Conservation (phyloP, 2,888 invertebrate genomes). For the Platypus cylindrus region DNA sequence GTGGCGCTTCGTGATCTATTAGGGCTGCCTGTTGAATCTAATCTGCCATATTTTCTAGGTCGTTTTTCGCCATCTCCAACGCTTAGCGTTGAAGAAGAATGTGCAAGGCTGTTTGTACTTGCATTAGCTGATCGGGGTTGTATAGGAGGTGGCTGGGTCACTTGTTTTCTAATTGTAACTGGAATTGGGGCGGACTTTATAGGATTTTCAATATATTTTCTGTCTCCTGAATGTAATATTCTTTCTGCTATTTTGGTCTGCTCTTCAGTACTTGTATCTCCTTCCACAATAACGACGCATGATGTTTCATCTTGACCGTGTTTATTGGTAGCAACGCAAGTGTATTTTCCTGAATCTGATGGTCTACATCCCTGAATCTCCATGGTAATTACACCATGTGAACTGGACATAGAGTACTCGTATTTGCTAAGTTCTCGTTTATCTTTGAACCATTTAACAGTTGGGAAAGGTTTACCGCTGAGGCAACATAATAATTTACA, state of each 20-base stretch:
- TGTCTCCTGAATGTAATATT: conserved; percentile 80
- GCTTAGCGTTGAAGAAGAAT: conserved; percentile 32
- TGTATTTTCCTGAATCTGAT: conserved; percentile 92
- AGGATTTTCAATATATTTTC: conserved; percentile 77
- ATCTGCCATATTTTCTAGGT: conserved; percentile 53
- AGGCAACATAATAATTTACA: conserved; percentile 97
- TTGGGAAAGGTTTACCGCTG: conserved; percentile 87
- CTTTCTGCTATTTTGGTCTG: conserved; percentile 76
- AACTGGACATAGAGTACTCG: conserved; percentile 80
- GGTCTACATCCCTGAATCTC: conserved; percentile 92
- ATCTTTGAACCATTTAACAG: conserved; percentile 88
- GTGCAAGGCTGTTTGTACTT: conserved; percentile 32
- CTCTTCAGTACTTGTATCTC: conserved; percentile 62
- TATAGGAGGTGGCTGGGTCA: conserved; percentile 35
- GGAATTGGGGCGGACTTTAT: conserved; percentile 67
- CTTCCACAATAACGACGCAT: conserved; percentile 93
- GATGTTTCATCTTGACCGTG: conserved; percentile 93
- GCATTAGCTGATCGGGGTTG: conserved; percentile 27
- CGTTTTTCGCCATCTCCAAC: conserved; percentile 39
- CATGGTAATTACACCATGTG: conserved; percentile 93
- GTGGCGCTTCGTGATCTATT: conserved; percentile 81
- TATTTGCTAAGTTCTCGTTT: conserved; percentile 80
- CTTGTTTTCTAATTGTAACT: conserved; percentile 48
- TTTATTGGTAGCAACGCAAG: conserved; percentile 83
- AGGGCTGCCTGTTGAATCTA: conserved; percentile 66